These are phyloP conservation scores for Dascyllus trimaculatus DNA, from an alignment of 2,113 vertebrate species.

Conservation along the genomic window DNA sequence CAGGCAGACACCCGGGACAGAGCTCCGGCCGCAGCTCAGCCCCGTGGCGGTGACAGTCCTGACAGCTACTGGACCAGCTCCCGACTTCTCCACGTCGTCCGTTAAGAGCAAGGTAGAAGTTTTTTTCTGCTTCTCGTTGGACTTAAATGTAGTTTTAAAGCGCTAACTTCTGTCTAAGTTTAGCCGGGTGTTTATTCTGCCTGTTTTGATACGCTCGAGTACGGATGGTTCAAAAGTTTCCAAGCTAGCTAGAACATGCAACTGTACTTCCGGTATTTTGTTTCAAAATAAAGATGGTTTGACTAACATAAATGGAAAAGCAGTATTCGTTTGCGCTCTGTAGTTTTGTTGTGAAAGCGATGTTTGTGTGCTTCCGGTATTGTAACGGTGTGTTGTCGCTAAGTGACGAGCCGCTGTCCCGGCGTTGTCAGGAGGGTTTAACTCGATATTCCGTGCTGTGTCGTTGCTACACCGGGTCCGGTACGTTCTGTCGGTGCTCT, in stretches of 20 bases:
- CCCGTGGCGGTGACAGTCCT: slow-evolving; percentile 49
- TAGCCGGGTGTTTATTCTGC: not conserved
- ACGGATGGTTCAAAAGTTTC: slow-evolving; percentile 13
- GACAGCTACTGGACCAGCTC: slow-evolving; percentile 32
- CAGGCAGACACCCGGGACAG: slow-evolving; percentile 37
- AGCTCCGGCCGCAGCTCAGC: slow-evolving; percentile 50
- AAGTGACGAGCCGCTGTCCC: slow-evolving; percentile 8
- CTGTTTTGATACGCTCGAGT: not conserved
- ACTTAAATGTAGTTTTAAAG: not conserved
- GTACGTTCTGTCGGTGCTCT: not conserved
- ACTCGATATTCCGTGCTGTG: slow-evolving; percentile 21
- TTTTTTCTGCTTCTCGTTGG: not conserved
- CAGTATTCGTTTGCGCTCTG: no score
- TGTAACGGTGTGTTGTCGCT: rapidly evolving
- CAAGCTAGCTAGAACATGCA: not conserved
- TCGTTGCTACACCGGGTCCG: rapidly evolving
- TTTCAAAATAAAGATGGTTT: slow-evolving; percentile 38
- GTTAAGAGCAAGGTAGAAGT: slow-evolving; percentile 58
- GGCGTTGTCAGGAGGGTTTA: slow-evolving; percentile 50
- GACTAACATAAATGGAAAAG: not conserved
- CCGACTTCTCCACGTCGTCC: slow-evolving; percentile 21
- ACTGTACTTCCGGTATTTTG: not conserved
- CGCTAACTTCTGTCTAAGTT: slow-evolving; percentile 9
- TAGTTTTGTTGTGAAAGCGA: slow-evolving; percentile 47
- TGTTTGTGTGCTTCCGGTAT: not conserved